Conservation (phyloP, 1,140 invertebrate species). For the Sitodiplosis mosellana region DNA sequence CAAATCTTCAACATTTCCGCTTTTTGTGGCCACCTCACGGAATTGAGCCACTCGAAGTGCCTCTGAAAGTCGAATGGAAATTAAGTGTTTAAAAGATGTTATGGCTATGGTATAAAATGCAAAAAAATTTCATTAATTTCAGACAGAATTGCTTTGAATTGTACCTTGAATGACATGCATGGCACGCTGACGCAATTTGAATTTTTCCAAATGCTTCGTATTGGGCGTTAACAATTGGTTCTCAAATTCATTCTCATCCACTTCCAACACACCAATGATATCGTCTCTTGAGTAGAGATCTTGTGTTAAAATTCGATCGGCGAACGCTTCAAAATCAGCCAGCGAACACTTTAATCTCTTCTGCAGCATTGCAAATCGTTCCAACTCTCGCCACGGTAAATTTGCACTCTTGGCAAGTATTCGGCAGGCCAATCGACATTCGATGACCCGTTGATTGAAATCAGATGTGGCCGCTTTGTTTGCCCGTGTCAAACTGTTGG, state of each 20-base stretch:
- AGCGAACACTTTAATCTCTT: conserved; percentile 37
- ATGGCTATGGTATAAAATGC: too few species aligned
- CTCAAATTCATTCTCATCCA: conserved; percentile 44
- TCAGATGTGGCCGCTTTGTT: conserved; percentile 87
- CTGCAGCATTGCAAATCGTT: conserved; percentile 53
- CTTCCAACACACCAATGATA: conserved; percentile 42
- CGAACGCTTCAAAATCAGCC: conserved; percentile 46
- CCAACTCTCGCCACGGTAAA: conserved; percentile 36
- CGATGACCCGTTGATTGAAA: conserved; percentile 86
- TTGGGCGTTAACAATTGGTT: conserved; percentile 44
- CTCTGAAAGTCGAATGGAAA: conserved; percentile 40
- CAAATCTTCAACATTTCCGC: conserved; percentile 33
- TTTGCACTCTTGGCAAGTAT: neutral
- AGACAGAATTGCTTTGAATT: too few species aligned
- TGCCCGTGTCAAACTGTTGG: conserved; percentile 72
- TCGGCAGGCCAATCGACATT: conserved; percentile 77
- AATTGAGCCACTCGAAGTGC: conserved; percentile 63
- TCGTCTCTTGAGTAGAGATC: conserved; percentile 59
- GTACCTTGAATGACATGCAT: conserved; percentile 52
- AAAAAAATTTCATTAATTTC: too few species aligned
- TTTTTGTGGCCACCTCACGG: conserved; percentile 34
- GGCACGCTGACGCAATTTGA: conserved; percentile 69
- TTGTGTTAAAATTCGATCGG: conserved; percentile 42
- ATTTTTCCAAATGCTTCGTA: conserved; percentile 44
- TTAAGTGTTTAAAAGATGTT: neutral